A percentile compares a stretch with the other conserved stretches of the same genome.
Conservation (phyloP, 1,140 invertebrate species). For the Steinernema khuongi region DNA sequence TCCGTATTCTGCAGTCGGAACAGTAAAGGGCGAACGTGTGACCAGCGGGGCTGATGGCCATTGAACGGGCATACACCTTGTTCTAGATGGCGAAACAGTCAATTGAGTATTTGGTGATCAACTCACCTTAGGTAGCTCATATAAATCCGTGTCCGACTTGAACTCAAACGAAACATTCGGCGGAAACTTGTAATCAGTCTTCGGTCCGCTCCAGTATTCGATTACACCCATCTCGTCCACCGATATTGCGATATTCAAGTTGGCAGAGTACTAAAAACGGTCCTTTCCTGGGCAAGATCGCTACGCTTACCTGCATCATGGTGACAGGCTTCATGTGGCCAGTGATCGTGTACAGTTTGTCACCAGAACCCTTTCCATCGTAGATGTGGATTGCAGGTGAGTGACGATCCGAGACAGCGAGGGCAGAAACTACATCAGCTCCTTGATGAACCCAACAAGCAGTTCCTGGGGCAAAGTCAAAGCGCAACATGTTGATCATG, state of each 20-base stretch:
- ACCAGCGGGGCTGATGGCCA: conserved; percentile 79
- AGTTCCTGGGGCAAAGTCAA: conserved; percentile 76
- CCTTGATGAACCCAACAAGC: conserved; percentile 82
- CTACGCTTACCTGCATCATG: conserved; percentile 67
- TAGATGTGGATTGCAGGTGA: conserved; percentile 77
- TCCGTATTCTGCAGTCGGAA: conserved; percentile 70
- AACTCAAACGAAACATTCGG: conserved; percentile 66
- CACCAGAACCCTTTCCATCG: conserved; percentile 74
- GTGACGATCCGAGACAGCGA: conserved; percentile 68
- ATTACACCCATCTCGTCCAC: conserved; percentile 84
- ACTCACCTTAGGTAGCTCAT: conserved; percentile 78
- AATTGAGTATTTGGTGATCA: conserved; percentile 18
- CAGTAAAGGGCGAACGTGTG: conserved; percentile 79
- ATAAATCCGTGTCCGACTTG: conserved; percentile 92
- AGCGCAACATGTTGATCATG: conserved; percentile 96
- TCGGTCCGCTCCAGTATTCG: conserved; percentile 90
- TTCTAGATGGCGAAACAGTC: conserved; percentile 53
- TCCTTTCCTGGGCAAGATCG: conserved; percentile 13
- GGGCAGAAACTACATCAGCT: conserved; percentile 43
- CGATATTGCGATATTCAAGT: conserved; percentile 77
- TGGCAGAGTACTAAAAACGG: conserved; percentile 72
- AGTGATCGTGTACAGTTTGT: conserved; percentile 65
- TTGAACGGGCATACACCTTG: conserved; percentile 67
- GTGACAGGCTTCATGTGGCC: conserved; percentile 77
- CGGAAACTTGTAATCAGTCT: conserved; percentile 80